These are phyloP conservation scores for Ifrita kowaldi DNA, from an alignment of 2,113 vertebrate genomes.

Conservation along the genomic window DNA sequence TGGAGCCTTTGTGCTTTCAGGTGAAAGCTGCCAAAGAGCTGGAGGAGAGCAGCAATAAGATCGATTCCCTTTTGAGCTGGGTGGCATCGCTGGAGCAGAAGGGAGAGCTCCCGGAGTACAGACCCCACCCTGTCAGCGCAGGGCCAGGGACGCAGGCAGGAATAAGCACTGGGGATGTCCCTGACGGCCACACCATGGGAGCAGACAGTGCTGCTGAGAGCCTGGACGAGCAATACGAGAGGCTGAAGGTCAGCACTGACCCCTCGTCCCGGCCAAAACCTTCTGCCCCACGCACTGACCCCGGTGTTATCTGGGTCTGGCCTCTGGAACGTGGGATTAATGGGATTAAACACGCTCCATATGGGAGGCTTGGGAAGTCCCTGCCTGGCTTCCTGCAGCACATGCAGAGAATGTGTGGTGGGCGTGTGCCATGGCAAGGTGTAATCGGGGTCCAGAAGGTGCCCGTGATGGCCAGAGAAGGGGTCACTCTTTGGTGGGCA, in stretches of 20 bases:
- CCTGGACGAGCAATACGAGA: constrained; percentile 78
- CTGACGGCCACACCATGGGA: neutral
- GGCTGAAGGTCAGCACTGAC: constrained; percentile 80
- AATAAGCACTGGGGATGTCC: neutral
- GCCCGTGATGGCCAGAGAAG: accelerated
- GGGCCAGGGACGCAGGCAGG: neutral
- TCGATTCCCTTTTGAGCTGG: constrained; percentile 81
- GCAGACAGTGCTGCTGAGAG: constrained; percentile 25
- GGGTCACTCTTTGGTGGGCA: neutral
- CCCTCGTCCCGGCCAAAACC: neutral
- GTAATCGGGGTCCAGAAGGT: neutral
- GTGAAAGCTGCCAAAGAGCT: constrained; percentile 89
- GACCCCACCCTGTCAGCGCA: neutral
- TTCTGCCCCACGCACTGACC: accelerated
- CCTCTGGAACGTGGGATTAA: accelerated
- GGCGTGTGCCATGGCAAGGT: neutral
- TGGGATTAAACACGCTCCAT: neutral
- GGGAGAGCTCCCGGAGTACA: neutral
- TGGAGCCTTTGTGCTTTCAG: constrained; percentile 62
- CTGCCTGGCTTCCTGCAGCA: neutral
- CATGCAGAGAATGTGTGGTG: neutral
- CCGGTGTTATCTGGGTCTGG: neutral
- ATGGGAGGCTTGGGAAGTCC: neutral
- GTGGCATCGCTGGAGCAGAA: constrained; percentile 60
- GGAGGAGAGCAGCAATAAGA: constrained; percentile 85